Conservation (phyloP, 2,113 vertebrate genomes). For the Propithecus coquereli region DNA sequence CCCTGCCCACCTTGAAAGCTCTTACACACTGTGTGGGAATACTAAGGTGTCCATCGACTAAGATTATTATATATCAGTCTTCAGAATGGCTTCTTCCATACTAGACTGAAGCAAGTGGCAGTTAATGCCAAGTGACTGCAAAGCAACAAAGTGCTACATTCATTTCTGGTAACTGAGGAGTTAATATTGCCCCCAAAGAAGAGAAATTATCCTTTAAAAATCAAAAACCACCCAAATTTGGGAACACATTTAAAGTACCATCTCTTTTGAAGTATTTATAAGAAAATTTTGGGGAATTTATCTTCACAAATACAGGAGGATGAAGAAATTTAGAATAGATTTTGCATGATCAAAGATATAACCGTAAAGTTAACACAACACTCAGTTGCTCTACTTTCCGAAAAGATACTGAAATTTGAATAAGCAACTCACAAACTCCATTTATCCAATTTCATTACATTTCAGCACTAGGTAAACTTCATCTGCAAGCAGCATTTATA, state of each 20-base stretch:
- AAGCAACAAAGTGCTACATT: background rate
- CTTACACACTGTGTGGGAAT: background rate
- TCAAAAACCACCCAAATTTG: background rate
- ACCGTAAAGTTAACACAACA: background rate
- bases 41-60: background rate
- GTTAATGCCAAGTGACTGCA: background rate
- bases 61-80: background rate
- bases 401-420: slow-evolving; percentile 6
- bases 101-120: background rate
- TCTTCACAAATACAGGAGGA: background rate
- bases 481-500: background rate
- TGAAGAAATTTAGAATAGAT: background rate
- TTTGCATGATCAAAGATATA: background rate
- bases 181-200: background rate
- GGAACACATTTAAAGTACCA: background rate
- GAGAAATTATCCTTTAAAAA: background rate
- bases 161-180: background rate
- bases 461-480: background rate
- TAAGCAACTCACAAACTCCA: background rate
- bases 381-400: background rate
- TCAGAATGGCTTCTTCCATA: background rate
- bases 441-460: background rate
- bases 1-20: background rate
- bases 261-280: background rate
- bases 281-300: background rate